Base-by-base conservation (phyloP, 2,113 vertebrate genomes). In the Sebastes schlegelii region DNA sequence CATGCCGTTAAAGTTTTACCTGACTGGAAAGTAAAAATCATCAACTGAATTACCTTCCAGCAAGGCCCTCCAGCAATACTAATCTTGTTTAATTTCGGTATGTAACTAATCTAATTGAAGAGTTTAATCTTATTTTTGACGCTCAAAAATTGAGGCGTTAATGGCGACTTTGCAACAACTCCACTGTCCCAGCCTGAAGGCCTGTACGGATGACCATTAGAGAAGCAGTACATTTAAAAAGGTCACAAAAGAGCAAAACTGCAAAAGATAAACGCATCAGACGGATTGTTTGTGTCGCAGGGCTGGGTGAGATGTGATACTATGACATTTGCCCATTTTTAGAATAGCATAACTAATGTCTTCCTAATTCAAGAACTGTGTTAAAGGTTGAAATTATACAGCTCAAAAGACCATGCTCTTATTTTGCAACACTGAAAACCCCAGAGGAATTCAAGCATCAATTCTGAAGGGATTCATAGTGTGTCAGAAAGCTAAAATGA, bases 281-380 rank as follows among this genome's bases (percentile, higher is more conserved):
- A 51, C 52, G 21, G 21, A 81, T 51, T 48, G 71, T 74, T 46
- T 78, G 58, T 79, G 74, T 79, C 40, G 5, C 55, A 72, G 76
- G 11, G 48, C 40, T 46, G 48, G 19, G 8, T 13, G 3, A 69
- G 14, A 64, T n/a, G 16, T 23, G n/a, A 72, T 54, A 57, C 55
- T 19, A 21, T 88, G 65, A 79, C 49, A 81, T 90, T 83, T 86
- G 57, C 4, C 2, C 1, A 77, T 45, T 81, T 79, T 71, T 58
- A 10, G 17, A 65, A 52, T 2, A 1, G n/a, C 14, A 54, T 13
- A 65, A 73, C 70, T 64, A 61, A 68, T 12, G 11, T 51, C 6
- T 74, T 76, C 8, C 23, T 82, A 21, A 70, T 80, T 70, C 55
- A 51, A 49, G 26, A 55, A 14, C 40, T 34, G 34, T 34, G 34